phyloP scores from a whole-genome alignment of 2,113 vertebrate species.

The Rhipidura dahli region DNA sequence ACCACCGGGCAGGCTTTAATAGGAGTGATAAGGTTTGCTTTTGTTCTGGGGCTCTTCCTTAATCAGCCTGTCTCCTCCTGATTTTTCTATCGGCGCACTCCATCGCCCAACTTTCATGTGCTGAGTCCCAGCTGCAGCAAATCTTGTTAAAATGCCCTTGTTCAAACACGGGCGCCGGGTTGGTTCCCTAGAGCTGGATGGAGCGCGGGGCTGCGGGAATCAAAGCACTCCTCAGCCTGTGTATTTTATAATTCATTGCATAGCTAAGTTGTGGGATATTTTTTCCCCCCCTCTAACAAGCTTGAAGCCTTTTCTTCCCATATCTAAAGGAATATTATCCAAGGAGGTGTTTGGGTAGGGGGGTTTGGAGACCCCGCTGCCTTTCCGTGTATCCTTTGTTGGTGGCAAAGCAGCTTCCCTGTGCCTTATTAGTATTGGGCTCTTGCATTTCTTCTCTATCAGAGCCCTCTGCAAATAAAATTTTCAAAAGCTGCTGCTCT shows the following conservation, averaged over 20 bases:
- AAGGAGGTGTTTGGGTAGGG: neutral
- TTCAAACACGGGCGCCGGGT: constrained; percentile 28
- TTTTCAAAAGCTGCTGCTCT: constrained; percentile 14
- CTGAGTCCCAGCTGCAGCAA: constrained; percentile 53
- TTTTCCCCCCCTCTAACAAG: constrained; percentile 38
- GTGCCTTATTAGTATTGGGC: constrained; percentile 24
- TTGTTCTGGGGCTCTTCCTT: constrained; percentile 49
- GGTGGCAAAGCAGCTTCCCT: neutral
- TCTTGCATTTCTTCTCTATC: constrained; percentile 29
- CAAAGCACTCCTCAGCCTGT: constrained; percentile 46
- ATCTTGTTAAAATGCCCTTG: constrained; percentile 32
- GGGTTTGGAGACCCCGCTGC: neutral
- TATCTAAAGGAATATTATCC: constrained; percentile 49
- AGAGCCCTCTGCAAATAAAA: constrained; percentile 14
- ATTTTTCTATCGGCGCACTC: neutral
- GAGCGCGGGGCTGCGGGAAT: constrained; percentile 11
- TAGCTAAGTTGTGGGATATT: constrained; percentile 50
- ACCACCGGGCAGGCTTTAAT: constrained; percentile 25
- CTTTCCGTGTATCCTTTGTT: neutral
- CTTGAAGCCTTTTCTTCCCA: constrained; percentile 9
- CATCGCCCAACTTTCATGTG: constrained; percentile 43
- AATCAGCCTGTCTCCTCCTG: constrained; percentile 19
- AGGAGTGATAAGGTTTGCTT: constrained; percentile 52
- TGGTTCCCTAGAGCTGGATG: constrained; percentile 51
- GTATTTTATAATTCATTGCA: constrained; percentile 74